Evolutionary conservation across 1,140 invertebrate genomes (phyloP).

Genomic region (Acromyrmex charruanus): DNA sequence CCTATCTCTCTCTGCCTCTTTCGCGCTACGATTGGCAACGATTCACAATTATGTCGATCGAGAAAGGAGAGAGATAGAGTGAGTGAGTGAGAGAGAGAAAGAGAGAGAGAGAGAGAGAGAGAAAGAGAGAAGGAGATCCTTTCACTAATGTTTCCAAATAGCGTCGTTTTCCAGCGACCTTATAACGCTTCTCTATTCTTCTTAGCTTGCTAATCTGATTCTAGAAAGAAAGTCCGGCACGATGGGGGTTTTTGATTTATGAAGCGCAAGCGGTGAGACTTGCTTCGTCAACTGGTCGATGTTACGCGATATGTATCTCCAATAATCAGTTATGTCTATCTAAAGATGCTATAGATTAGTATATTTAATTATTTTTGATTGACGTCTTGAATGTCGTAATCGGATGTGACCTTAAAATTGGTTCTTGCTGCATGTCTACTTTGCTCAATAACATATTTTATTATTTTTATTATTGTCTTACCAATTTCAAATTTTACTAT

Average conservation of each 20-base stretch:
- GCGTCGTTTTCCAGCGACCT: slow-evolving; percentile 42
- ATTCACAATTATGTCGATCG: slow-evolving; percentile 28
- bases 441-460: slow-evolving; percentile 34
- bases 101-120: slow-evolving; percentile 11
- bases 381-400: slow-evolving; percentile 43
- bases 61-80: slow-evolving; percentile 18
- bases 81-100: not conserved
- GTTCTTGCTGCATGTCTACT: not conserved
- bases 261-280: slow-evolving; percentile 11
- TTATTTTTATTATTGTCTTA: slow-evolving; percentile 1
- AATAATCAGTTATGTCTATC: slow-evolving; percentile 62
- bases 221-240: slow-evolving; percentile 38
- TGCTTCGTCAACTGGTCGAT: slow-evolving; percentile 42
- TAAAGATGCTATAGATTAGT: slow-evolving; percentile 36
- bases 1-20: slow-evolving; percentile 11
- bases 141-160: slow-evolving; percentile 69
- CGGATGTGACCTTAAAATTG: slow-evolving; percentile 52
- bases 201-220: slow-evolving; percentile 27
- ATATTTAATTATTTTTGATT: slow-evolving; percentile 56
- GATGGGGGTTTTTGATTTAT: slow-evolving; percentile 55
- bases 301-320: slow-evolving; percentile 55
- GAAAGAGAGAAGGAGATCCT: slow-evolving; percentile 34
- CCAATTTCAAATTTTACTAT: slow-evolving; percentile 8
- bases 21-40: slow-evolving; percentile 1
- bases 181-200: slow-evolving; percentile 45